phyloP scores from a whole-genome alignment of 2,888 invertebrate genomes.

The Coleophora deauratella region DNA sequence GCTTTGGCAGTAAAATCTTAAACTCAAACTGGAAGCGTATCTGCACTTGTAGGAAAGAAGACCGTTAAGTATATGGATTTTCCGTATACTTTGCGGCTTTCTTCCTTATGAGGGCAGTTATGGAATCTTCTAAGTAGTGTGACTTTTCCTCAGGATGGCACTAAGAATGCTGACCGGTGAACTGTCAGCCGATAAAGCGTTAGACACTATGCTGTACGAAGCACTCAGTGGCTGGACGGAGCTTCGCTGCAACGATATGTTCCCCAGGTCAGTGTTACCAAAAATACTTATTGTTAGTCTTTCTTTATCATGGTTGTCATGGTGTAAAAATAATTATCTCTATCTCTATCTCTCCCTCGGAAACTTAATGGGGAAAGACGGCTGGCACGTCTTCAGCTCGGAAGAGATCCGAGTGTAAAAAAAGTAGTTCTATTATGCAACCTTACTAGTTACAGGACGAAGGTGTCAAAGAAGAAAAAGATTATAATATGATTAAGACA shows the following conservation, averaged over 20 bases:
- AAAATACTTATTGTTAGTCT: too few relatives aligned
- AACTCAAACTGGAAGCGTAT: too few relatives aligned
- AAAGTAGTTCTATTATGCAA: too few relatives aligned
- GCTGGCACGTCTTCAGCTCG: not conserved
- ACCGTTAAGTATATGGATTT: too few relatives aligned
- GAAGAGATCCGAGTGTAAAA: not conserved
- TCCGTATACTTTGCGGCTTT: too few relatives aligned
- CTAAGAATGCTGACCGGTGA: slow-evolving; percentile 68
- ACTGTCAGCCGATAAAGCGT: slow-evolving; percentile 54
- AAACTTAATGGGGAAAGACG: not conserved
- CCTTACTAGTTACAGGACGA: too few relatives aligned
- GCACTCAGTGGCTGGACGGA: slow-evolving; percentile 60
- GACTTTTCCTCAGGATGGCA: slow-evolving; percentile 50
- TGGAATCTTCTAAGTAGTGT: too few relatives aligned
- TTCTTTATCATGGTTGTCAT: not conserved
- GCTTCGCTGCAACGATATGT: slow-evolving; percentile 62
- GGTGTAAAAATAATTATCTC: not conserved
- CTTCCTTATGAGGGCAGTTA: too few relatives aligned
- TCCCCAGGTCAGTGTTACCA: slow-evolving; percentile 52
- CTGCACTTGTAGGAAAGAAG: too few relatives aligned
- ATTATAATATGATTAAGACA: too few relatives aligned
- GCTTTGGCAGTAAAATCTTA: too few relatives aligned
- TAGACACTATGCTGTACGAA: slow-evolving; percentile 65
- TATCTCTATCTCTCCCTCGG: not conserved
- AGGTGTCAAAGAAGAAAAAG: too few relatives aligned